Evolutionary conservation across 2,797 vertebrate genomes (phyloP).

Genomic region (Molossus alvarezi): DNA sequence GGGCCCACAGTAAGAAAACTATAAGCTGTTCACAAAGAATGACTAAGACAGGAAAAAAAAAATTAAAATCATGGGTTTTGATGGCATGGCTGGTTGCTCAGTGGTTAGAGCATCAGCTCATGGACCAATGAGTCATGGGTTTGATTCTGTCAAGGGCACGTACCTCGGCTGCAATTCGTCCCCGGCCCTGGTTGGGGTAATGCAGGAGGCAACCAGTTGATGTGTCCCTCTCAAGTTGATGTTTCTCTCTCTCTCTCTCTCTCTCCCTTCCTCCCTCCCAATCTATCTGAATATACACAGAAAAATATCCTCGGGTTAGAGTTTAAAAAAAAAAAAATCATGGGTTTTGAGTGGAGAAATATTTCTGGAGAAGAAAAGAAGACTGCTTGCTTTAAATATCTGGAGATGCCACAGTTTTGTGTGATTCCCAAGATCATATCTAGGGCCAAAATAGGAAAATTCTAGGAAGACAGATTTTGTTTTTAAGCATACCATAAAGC

Average conservation of each 20-base stretch:
- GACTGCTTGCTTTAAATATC: constrained; percentile 38
- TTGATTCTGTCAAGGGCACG: too few relatives aligned
- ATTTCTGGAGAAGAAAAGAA: constrained; percentile 15
- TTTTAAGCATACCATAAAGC: constrained; percentile 28
- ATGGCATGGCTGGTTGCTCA: neutral
- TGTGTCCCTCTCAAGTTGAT: too few relatives aligned
- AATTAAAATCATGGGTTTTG: constrained; percentile 30
- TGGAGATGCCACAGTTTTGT: neutral
- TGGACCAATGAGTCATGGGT: too few relatives aligned
- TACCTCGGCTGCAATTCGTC: too few relatives aligned
- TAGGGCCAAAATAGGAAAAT: constrained; percentile 27
- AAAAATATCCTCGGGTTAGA: too few relatives aligned
- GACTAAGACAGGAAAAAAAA: neutral
- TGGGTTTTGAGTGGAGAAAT: neutral
- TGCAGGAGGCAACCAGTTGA: too few relatives aligned
- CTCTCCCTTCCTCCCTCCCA: too few relatives aligned
- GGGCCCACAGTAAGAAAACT: neutral
- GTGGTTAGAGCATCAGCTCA: too few relatives aligned
- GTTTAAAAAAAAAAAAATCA: neutral
- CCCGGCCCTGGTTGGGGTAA: too few relatives aligned
- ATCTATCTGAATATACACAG: too few relatives aligned
- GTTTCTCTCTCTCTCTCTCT: too few relatives aligned
- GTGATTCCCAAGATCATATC: constrained; percentile 36
- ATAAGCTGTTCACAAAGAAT: neutral
- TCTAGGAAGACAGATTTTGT: neutral